Evolutionary conservation across 2,113 vertebrate genomes (phyloP), one percentile per base, ranked within the genome.

Genomic region (Rhinopomastus cyanomelas): DNA sequence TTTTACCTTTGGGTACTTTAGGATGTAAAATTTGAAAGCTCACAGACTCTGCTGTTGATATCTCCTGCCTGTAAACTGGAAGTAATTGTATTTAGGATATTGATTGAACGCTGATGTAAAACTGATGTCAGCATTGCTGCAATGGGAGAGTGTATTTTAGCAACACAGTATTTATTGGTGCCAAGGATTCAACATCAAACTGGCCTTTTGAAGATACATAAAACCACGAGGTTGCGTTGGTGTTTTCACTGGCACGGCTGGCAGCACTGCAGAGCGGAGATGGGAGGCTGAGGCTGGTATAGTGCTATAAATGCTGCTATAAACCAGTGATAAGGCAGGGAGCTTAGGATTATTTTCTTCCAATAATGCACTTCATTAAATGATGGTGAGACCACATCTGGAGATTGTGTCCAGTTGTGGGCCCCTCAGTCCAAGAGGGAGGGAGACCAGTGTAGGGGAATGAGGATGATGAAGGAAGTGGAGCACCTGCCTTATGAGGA

Each of bases 291-390:
- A 65, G 78, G 34, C 60, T 66, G 52, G 57, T 26, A 17, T 17
- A 49, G 53, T 42, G 46, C 32, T 52, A 48, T 32, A 22, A 16
- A 72, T 51, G 48, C 27, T 79, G 55, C 59, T 64, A 5, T 29
- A 19, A 49, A 44, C 64, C 5, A 8, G 2, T 16, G 21, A 44
- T 73, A 65, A 64, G 19, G 39, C 64, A 85, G 29, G 30, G 20
- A 49, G 7, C 36, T 85, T n/a, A 21, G 39, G 32, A 30, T 74
- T 85, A 23, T 75, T 87, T 91, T 65, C 72, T 65, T 81, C 64
- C 23, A 42, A 68, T 64, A 42, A 68, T 37, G 30, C 9, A 14
- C 32, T 85, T 61, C 1, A 3, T 66, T 90, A 72, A 77, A 46
- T 53, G 4, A 51, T n/a, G 49, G 53, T n/a, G n/a, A n/a, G n/a